Evolutionary conservation across 2,797 vertebrate genomes (phyloP).

Genomic region (Pteronotus mesoamericanus): DNA sequence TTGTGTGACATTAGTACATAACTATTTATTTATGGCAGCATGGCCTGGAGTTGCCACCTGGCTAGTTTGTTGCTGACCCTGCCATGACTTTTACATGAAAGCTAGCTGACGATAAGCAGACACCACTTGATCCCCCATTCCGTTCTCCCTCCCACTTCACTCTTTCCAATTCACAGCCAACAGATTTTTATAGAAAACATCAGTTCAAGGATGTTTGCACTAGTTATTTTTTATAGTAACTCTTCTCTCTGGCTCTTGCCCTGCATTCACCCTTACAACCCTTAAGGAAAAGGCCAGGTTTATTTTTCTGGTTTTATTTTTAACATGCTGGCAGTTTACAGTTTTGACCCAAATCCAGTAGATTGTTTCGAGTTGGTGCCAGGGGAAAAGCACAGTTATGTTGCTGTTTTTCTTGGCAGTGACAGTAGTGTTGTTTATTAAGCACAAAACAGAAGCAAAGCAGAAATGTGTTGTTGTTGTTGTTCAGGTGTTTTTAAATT

Average conservation of each 20-base stretch:
- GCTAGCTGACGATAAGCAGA: slow-evolving; percentile 74
- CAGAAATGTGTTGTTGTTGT: neutral
- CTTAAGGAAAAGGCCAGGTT: slow-evolving; percentile 55
- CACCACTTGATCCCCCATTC: slow-evolving; percentile 47
- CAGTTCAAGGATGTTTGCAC: slow-evolving; percentile 64
- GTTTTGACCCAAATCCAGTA: slow-evolving; percentile 59
- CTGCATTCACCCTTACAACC: slow-evolving; percentile 35
- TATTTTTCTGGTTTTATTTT: slow-evolving; percentile 64
- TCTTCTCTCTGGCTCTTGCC: slow-evolving; percentile 57
- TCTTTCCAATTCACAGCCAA: slow-evolving; percentile 66
- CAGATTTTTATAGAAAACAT: slow-evolving; percentile 73
- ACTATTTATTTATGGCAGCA: slow-evolving; percentile 77
- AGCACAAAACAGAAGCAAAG: slow-evolving; percentile 45
- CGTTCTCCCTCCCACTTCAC: slow-evolving; percentile 50
- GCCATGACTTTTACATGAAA: slow-evolving; percentile 75
- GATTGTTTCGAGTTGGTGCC: slow-evolving; percentile 62
- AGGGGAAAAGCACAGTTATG: neutral
- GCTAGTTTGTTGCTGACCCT: slow-evolving; percentile 74
- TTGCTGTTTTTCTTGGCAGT: slow-evolving; percentile 31
- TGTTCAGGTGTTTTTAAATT: neutral
- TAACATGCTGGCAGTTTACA: slow-evolving; percentile 48
- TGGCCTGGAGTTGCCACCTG: slow-evolving; percentile 76
- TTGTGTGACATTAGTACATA: slow-evolving; percentile 76
- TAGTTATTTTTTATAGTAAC: slow-evolving; percentile 63
- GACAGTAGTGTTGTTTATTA: slow-evolving; percentile 43